Evolutionary conservation across 2,113 vertebrate species (phyloP).

Genomic region (Oreochromis niloticus): DNA sequence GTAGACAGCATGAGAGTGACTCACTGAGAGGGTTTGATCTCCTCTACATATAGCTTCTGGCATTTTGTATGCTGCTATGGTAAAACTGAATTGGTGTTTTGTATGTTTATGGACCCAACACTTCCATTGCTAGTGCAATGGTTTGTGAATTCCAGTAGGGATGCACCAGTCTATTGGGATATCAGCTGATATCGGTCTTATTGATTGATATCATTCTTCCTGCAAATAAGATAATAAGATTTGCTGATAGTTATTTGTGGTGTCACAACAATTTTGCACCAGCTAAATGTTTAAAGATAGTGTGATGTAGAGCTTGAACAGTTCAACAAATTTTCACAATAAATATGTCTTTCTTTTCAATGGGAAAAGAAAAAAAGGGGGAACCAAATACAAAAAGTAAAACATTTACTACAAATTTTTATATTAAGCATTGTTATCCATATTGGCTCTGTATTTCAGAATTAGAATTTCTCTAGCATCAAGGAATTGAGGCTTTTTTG

Average conservation of each 20-base stretch:
- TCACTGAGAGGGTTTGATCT: slow-evolving; percentile 14
- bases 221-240: not conserved
- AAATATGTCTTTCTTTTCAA: not conserved
- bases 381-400: not conserved
- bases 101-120: not conserved
- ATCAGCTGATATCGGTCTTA: not conserved
- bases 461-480: not conserved
- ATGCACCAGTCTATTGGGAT: not conserved
- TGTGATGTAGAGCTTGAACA: not conserved
- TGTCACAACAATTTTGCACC: not conserved
- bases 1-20: slow-evolving; percentile 40
- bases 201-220: not conserved
- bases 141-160: not conserved
- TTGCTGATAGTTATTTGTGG: not conserved
- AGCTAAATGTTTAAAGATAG: not conserved
- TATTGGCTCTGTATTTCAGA: not conserved
- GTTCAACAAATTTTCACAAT: not conserved
- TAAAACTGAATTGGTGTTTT: not conserved
- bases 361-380: not conserved
- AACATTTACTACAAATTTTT: not conserved
- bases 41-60: not conserved
- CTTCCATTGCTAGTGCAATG: not conserved
- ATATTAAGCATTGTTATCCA: not conserved
- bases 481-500: not conserved
- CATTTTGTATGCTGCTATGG: not conserved